Percentiles rank a stretch among this genome's conserved stretches.
phyloP scores from a whole-genome alignment of 2,888 invertebrate genomes.

The Chloroclysta siterata region DNA sequence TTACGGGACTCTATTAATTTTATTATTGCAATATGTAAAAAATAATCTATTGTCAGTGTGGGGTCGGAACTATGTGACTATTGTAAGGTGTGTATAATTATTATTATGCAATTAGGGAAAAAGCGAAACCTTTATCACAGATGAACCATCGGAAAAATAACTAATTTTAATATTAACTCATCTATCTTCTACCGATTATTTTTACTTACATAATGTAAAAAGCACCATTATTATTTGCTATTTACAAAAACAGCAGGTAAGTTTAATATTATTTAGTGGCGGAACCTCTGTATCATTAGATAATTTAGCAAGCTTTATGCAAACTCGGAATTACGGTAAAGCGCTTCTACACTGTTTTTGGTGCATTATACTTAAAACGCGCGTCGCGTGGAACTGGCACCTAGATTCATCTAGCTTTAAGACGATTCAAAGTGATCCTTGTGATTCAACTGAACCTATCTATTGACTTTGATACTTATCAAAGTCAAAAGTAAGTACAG shows the following conservation, averaged over 20 bases:
- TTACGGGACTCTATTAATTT: too few species aligned
- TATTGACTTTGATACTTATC: too few species aligned
- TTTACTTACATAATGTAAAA: slow-evolving; percentile 11
- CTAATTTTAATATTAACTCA: not conserved
- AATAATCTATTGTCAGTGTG: too few species aligned
- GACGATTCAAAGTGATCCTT: too few species aligned
- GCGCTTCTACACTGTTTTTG: not conserved
- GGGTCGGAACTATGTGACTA: too few species aligned
- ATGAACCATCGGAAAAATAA: slow-evolving; percentile 16
- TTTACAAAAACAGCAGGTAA: slow-evolving; percentile 8
- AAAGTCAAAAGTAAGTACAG: too few species aligned
- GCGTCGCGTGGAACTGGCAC: too few species aligned
- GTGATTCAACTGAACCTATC: too few species aligned
- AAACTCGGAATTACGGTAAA: not conserved
- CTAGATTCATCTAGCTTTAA: too few species aligned
- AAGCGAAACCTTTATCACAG: slow-evolving; percentile 25
- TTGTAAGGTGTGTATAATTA: not conserved
- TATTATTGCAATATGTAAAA: too few species aligned
- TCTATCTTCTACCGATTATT: slow-evolving; percentile 9
- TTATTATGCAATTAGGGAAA: not conserved
- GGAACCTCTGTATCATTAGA: too few species aligned
- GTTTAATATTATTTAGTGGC: not conserved
- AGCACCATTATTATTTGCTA: slow-evolving; percentile 22
- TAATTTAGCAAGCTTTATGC: slow-evolving; percentile 2
- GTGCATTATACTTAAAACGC: too few species aligned